These are phyloP conservation scores for Morinoia aosen DNA, from an alignment of 2,888 invertebrate genomes.

Conservation along the genomic window DNA sequence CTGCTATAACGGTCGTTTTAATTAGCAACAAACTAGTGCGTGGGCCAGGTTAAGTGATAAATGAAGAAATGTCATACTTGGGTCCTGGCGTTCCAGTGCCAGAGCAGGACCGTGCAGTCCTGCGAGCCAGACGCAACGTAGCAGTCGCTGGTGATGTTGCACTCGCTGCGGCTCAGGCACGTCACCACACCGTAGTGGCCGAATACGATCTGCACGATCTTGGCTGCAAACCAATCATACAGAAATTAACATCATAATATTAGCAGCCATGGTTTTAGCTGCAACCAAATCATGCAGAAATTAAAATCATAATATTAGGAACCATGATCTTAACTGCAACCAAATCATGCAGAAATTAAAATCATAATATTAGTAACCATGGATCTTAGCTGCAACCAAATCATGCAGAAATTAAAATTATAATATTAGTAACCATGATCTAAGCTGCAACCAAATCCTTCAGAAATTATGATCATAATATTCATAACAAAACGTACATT, in stretches of 20 bases:
- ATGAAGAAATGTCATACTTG: slow-evolving; percentile 73
- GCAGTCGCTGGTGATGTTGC: slow-evolving; percentile 98
- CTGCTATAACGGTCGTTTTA: no score
- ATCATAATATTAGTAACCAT: background rate
- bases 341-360: background rate
- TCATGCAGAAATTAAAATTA: no score
- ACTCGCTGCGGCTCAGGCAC: slow-evolving; percentile 96
- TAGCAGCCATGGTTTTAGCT: background rate
- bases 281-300: background rate
- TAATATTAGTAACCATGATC: slow-evolving; percentile 77
- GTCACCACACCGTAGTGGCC: slow-evolving; percentile 99
- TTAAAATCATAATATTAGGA: no score
- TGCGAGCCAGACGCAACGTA: slow-evolving; percentile 98
- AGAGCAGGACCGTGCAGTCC: slow-evolving; percentile 97
- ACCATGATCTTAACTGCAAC: slow-evolving; percentile 87
- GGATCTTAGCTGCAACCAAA: background rate
- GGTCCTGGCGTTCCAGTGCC: slow-evolving; percentile 99
- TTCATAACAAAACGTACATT: background rate
- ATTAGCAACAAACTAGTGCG: no score
- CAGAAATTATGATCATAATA: background rate
- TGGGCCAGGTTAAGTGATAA: background rate
- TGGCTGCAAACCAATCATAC: slow-evolving; percentile 77
- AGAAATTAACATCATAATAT: background rate
- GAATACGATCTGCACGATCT: slow-evolving; percentile 98
- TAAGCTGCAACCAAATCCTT: slow-evolving; percentile 79